Base-by-base conservation (phyloP, 1,140 invertebrate species). In the Ips nitidus region DNA sequence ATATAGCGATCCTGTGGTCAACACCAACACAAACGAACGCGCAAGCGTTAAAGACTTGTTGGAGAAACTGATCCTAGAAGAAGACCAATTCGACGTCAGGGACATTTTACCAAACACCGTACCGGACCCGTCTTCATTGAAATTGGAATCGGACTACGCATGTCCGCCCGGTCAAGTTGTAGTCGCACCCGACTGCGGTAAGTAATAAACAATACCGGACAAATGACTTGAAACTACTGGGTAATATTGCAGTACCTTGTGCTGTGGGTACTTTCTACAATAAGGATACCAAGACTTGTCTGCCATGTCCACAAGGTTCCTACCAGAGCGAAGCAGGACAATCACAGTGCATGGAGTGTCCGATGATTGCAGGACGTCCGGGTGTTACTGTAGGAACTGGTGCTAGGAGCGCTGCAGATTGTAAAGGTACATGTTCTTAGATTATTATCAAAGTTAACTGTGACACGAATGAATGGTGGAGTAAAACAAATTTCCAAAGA, bases 311-410 rank as follows among this genome's bases (percentile, higher is more conserved):
- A 1, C 82, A 91, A 52, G 97, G 97, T 61, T 92, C 89, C 0
- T 99, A 98, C 80, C 97, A 99, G 82, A 95, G 95, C 72, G 92
- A 96, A 81, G 88, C 92, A 2, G 97, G 95, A 2, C 94, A 97
- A 81, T 78, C 91, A 52, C 89, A 92, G 77, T 98, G 96, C 80
- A 92, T 88, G 64, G 83, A 89, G 6, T 98, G 96, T 82, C 95
- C 94, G 5, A 82, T 88, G 1, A 95, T 96, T 62, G 91, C 92
- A 7, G 94, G 93, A 50, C 86, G 93, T 74, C 87, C 90, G 2
- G 93, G 93, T 52, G 94, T 96, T 4, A 98, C 95, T 0, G 87
- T 94, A 40, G 88, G 89, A 4, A 84, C 88, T 1, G 95, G 95
- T 4, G 94, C 97, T 0, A 86, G 94, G 73, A 93, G 90, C 72